phyloP scores from a whole-genome alignment of 2,888 invertebrate genomes.

The Synanthedon tipuliformis region DNA sequence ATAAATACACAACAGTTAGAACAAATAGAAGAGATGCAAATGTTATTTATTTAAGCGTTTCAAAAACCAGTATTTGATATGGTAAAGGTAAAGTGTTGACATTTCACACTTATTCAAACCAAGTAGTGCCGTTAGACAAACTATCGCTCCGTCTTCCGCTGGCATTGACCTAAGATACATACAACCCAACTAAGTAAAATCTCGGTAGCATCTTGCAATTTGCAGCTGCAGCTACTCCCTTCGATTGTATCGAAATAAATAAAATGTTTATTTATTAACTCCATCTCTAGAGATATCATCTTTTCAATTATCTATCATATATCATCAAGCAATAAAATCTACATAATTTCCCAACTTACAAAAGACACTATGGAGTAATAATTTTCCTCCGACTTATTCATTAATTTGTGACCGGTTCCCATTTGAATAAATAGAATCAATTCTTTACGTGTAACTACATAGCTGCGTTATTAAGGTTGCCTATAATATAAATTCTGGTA shows the following conservation, averaged over 20 bases:
- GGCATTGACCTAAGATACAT: slow-evolving; percentile 43
- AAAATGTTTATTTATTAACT: too few species aligned
- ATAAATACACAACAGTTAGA: too few species aligned
- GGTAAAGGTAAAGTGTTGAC: slow-evolving; percentile 27
- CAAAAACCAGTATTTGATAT: slow-evolving; percentile 4
- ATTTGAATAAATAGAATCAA: slow-evolving; percentile 14
- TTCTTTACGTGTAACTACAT: slow-evolving; percentile 7
- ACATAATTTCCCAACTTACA: slow-evolving; percentile 6
- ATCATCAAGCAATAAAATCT: slow-evolving; percentile 2
- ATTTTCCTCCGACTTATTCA: slow-evolving; percentile 9
- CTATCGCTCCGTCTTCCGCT: slow-evolving; percentile 33
- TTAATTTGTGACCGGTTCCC: slow-evolving; percentile 7
- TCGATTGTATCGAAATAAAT: neutral
- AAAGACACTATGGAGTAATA: slow-evolving; percentile 5
- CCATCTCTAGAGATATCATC: neutral
- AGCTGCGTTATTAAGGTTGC: neutral
- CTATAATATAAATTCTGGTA: neutral
- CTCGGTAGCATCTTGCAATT: neutral
- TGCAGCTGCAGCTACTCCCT: neutral
- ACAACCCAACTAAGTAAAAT: neutral
- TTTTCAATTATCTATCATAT: neutral
- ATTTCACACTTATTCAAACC: slow-evolving; percentile 35
- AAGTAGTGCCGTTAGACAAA: slow-evolving; percentile 40
- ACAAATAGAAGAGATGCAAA: slow-evolving; percentile 26
- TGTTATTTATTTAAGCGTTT: slow-evolving; percentile 6